Evolutionary conservation across 2,113 vertebrate genomes (phyloP).

Genomic region (Boulengerochromis microlepis): DNA sequence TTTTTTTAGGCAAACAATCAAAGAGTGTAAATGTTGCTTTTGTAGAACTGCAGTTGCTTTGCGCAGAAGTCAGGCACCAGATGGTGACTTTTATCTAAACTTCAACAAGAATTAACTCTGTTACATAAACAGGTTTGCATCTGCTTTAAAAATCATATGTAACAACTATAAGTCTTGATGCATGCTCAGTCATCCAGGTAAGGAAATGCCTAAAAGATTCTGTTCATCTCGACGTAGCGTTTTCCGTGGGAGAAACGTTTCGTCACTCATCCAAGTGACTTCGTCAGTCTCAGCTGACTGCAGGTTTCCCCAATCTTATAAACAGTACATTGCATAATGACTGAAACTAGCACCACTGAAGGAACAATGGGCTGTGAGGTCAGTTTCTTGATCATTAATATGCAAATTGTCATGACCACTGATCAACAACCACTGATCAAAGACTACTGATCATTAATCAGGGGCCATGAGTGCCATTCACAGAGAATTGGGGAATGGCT

Average conservation of each 20-base stretch:
- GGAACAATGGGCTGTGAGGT: neutral
- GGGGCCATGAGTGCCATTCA: neutral
- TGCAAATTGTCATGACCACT: neutral
- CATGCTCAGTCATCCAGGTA: neutral
- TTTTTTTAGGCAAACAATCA: neutral
- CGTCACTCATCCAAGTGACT: neutral
- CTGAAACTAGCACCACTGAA: neutral
- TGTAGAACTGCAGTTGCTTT: neutral
- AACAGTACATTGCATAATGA: neutral
- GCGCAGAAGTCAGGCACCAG: neutral
- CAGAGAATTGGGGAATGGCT: neutral
- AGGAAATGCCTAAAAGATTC: neutral
- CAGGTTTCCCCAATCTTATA: neutral
- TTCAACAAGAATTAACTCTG: neutral
- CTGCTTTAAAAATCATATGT: neutral
- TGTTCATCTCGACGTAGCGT: neutral
- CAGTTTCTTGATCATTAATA: neutral
- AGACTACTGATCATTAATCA: neutral
- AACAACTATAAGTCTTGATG: neutral
- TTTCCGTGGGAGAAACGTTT: neutral
- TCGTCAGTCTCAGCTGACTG: neutral
- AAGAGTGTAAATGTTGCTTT: neutral
- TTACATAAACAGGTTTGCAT: neutral
- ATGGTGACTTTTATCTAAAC: neutral
- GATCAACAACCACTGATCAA: neutral